Evolutionary conservation across 2,888 invertebrate species (phyloP).

Genomic region (Ethmia dodecea): DNA sequence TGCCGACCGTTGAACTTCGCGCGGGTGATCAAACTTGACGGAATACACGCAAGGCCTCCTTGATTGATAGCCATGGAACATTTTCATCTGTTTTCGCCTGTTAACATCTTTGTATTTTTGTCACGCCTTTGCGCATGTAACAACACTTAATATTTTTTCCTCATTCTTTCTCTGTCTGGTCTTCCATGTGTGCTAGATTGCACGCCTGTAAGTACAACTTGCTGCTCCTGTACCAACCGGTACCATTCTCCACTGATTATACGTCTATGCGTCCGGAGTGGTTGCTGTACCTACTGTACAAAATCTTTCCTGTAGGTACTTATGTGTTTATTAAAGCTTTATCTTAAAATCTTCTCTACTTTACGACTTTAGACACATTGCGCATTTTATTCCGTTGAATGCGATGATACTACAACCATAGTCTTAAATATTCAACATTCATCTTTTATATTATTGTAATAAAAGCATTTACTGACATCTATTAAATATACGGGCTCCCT

Average conservation of each 20-base stretch:
- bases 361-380: no score
- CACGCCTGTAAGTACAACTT: constrained; percentile 18
- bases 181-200: constrained; percentile 22
- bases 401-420: no score
- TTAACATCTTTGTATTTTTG: constrained; percentile 23
- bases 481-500: constrained; percentile 16
- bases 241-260: not conserved
- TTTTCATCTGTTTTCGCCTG: constrained; percentile 22
- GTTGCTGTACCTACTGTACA: no score
- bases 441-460: not conserved
- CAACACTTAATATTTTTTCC: constrained; percentile 31
- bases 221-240: constrained; percentile 5
- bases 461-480: not conserved
- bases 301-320: no score
- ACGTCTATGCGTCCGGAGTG: no score
- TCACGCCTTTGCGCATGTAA: constrained; percentile 21
- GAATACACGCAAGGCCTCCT: constrained; percentile 26
- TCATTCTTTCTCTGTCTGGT: constrained; percentile 46
- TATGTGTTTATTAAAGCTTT: no score
- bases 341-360: no score
- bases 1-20: constrained; percentile 40
- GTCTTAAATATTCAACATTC: no score
- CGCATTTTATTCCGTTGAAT: no score
- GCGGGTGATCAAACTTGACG: constrained; percentile 38
- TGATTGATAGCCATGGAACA: constrained; percentile 29